Percentiles rank a stretch among this genome's conserved stretches.
These are phyloP conservation scores for Periophthalmodon schlosseri DNA, from an alignment of 2,113 vertebrate species.

Conservation along the genomic window DNA sequence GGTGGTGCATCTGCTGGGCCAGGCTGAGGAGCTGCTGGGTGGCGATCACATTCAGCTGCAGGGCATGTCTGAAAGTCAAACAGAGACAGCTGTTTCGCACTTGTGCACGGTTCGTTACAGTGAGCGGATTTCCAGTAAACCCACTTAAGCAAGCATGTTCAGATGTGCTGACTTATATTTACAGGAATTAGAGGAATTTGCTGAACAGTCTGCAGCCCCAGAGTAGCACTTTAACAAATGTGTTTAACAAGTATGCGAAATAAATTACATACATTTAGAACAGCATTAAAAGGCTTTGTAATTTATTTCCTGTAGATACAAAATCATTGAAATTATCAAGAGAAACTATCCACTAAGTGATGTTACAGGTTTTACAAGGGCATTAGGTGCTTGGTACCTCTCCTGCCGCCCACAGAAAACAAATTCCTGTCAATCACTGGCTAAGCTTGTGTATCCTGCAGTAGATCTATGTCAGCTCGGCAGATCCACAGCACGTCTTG, in stretches of 20 bases:
- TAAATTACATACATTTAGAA: neutral
- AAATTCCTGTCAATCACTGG: neutral
- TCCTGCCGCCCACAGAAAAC: constrained; percentile 11
- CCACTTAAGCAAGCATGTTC: constrained; percentile 15
- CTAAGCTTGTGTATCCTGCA: constrained; percentile 2
- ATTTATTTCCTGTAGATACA: neutral
- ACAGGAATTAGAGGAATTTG: constrained; percentile 13
- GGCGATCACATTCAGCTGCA: constrained; percentile 90
- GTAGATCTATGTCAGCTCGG: constrained; percentile 3
- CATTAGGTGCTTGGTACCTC: neutral
- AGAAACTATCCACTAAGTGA: neutral
- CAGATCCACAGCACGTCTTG: constrained; percentile 2
- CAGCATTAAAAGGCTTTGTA: neutral
- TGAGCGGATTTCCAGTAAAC: constrained; percentile 14
- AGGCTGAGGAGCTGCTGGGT: constrained; percentile 88
- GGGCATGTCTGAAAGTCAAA: constrained; percentile 76
- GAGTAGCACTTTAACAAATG: neutral
- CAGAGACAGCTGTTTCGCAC: neutral
- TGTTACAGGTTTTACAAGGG: neutral
- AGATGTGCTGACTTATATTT: constrained; percentile 9
- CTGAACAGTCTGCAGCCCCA: neutral
- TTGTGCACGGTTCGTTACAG: neutral
- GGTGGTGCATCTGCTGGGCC: constrained; percentile 88
- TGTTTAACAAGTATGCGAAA: neutral
- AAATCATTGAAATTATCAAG: neutral